Evolutionary conservation across 1,140 invertebrate genomes (phyloP).

Genomic region (Microplitis demolitor): DNA sequence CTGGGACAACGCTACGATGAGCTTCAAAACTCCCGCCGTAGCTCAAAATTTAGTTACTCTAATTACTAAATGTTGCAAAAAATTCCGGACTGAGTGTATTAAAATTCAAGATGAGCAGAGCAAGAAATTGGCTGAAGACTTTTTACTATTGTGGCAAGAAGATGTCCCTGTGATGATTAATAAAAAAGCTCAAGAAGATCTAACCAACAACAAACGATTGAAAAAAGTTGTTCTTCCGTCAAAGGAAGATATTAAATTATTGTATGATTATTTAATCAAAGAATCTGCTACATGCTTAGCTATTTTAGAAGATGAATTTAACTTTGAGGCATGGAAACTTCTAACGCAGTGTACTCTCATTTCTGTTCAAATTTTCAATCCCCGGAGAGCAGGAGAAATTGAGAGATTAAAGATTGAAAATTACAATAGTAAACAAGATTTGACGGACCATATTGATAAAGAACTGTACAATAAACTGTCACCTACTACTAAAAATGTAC

Average conservation of each 20-base stretch:
- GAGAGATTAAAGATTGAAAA: background rate
- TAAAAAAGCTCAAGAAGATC: slow-evolving; percentile 17
- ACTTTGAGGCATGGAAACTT: background rate
- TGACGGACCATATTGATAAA: background rate
- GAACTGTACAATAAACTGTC: background rate
- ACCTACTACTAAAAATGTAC: background rate
- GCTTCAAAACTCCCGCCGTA: background rate
- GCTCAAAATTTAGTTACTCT: slow-evolving; percentile 16
- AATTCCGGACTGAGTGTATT: slow-evolving; percentile 9
- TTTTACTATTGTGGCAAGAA: slow-evolving; percentile 15
- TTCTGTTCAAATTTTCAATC: slow-evolving; percentile 4
- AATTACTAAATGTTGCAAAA: slow-evolving; percentile 11
- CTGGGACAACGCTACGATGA: slow-evolving; percentile 3
- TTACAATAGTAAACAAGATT: background rate
- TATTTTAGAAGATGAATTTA: background rate
- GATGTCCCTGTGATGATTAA: slow-evolving; percentile 12
- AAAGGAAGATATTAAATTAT: slow-evolving; percentile 15
- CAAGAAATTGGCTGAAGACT: slow-evolving; percentile 16
- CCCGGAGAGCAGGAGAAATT: background rate
- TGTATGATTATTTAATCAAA: background rate
- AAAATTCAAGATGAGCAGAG: slow-evolving; percentile 16
- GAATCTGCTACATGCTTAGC: background rate
- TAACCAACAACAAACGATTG: background rate
- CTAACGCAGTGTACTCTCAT: background rate
- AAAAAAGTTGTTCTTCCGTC: slow-evolving; percentile 18